Evolutionary conservation across 2,888 invertebrate genomes (phyloP).

Genomic region (Orthosia gothica): DNA sequence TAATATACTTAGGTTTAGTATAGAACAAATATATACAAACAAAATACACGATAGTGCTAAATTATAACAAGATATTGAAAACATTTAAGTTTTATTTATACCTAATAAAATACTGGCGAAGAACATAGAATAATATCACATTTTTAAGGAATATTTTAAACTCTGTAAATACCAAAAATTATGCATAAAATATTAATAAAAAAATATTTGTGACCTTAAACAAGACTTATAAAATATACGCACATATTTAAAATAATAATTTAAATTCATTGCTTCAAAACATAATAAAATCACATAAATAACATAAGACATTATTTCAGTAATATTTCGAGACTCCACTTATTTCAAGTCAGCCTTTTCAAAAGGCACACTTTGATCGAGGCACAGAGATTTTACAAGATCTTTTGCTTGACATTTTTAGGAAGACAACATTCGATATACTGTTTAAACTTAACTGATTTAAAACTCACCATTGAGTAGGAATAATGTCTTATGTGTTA

Average conservation of each 20-base stretch:
- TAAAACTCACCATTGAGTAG: too few relatives aligned
- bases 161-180: slow-evolving; percentile 18
- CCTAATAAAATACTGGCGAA: slow-evolving; percentile 38
- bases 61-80: slow-evolving; percentile 12
- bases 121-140: slow-evolving; percentile 52
- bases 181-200: neutral
- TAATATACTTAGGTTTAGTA: slow-evolving; percentile 19
- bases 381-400: too few relatives aligned
- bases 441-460: too few relatives aligned
- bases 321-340: neutral
- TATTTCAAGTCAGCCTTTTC: slow-evolving; percentile 2
- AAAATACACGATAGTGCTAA: slow-evolving; percentile 15
- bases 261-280: neutral
- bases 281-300: neutral
- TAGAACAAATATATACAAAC: slow-evolving; percentile 52
- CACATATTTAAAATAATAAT: neutral
- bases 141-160: slow-evolving; percentile 38
- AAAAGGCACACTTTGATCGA: neutral
- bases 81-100: slow-evolving; percentile 14
- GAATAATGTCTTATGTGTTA: slow-evolving; percentile 4
- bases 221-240: neutral
- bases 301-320: slow-evolving; percentile 22
- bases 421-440: too few relatives aligned
- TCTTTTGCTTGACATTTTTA: too few relatives aligned
- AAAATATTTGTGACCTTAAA: slow-evolving; percentile 20